phyloP scores from a whole-genome alignment of 2,888 invertebrate species.

The Cheilosia variabilis region DNA sequence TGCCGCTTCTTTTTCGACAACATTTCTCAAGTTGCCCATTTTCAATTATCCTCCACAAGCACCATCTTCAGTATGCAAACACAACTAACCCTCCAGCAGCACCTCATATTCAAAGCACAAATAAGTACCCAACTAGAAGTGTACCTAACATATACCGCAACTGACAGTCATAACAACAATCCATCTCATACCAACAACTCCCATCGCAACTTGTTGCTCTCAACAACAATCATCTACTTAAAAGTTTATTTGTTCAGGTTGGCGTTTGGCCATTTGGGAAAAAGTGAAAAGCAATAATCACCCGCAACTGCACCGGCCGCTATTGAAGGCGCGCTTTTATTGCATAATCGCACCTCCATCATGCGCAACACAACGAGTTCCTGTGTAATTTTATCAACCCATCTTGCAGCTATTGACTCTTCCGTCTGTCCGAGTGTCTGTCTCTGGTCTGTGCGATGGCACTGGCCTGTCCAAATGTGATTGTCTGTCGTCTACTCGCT shows the following conservation, averaged over 20 bases:
- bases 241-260: slow-evolving; percentile 39
- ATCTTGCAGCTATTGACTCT: slow-evolving; percentile 62
- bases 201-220: slow-evolving; percentile 15
- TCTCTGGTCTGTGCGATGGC: slow-evolving; percentile 14
- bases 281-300: slow-evolving; percentile 72
- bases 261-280: slow-evolving; percentile 48
- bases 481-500: slow-evolving; percentile 25
- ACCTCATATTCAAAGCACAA: not conserved
- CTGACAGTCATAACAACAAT: slow-evolving; percentile 16
- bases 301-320: slow-evolving; percentile 3
- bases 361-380: slow-evolving; percentile 56
- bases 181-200: not conserved
- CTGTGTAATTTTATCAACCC: slow-evolving; percentile 67
- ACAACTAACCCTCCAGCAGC: not conserved
- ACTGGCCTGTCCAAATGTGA: slow-evolving; percentile 60
- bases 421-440: slow-evolving; percentile 65
- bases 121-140: not conserved
- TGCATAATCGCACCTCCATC: slow-evolving; percentile 59
- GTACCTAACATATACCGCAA: slow-evolving; percentile 13
- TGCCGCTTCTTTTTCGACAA: too few relatives aligned
- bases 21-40: not conserved
- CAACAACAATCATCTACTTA: slow-evolving; percentile 55
- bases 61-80: not conserved
- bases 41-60: not conserved
- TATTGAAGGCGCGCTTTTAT: slow-evolving; percentile 32